Evolutionary conservation across 1,140 invertebrate genomes (phyloP).

Genomic region (Anastatus disparis): DNA sequence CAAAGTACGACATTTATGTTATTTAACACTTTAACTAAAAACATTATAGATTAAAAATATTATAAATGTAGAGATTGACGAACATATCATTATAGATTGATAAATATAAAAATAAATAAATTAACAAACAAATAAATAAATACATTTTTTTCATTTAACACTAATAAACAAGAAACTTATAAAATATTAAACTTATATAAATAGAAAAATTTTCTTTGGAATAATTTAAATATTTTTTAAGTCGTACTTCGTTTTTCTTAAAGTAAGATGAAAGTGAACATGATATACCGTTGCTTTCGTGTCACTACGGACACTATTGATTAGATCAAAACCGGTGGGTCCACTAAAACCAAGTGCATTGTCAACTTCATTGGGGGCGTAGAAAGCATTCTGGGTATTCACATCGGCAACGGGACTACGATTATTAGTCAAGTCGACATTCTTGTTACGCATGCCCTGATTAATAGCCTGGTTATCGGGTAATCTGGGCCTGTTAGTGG

Average conservation of each 20-base stretch:
- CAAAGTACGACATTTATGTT: no score
- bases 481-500: conserved; percentile 60
- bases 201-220: no score
- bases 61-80: no score
- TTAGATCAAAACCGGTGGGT: conserved; percentile 53
- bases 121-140: no score
- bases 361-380: conserved; percentile 57
- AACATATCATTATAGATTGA: no score
- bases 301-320: conserved; percentile 57
- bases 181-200: no score
- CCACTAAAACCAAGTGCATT: conserved; percentile 56
- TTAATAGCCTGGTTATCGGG: conserved; percentile 58
- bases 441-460: conserved; percentile 55
- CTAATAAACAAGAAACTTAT: no score
- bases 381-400: conserved; percentile 51
- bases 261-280: conserved; percentile 24
- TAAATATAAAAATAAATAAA: no score
- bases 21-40: no score
- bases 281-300: conserved; percentile 60
- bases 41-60: no score
- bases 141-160: no score
- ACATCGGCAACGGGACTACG: conserved; percentile 51
- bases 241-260: conserved; percentile 41
- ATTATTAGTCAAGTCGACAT: conserved; percentile 57
- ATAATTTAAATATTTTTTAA: conserved; percentile 32